phyloP scores from a whole-genome alignment of 2,888 invertebrate genomes.

The Drosophila histrio region DNA sequence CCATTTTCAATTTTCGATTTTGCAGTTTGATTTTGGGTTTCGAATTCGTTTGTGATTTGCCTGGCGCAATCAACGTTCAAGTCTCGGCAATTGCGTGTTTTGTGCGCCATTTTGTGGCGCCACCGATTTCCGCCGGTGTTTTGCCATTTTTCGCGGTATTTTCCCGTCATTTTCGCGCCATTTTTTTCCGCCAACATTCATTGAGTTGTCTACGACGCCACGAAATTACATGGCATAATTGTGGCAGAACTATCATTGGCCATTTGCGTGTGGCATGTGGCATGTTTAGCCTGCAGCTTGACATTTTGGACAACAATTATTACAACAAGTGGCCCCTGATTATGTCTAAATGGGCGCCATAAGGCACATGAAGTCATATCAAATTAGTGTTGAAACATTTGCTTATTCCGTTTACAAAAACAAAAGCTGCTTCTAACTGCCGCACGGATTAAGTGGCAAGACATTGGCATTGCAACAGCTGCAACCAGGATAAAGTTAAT shows the following conservation, averaged over 20 bases:
- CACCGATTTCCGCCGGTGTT: constrained; percentile 44
- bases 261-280: constrained; percentile 23
- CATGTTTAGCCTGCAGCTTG: constrained; percentile 21
- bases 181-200: constrained; percentile 35
- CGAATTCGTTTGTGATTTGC: constrained; percentile 13
- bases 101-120: constrained; percentile 34
- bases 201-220: constrained; percentile 17
- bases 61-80: constrained; percentile 42
- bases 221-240: constrained; percentile 73
- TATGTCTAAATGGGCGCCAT: constrained; percentile 44
- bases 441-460: constrained; percentile 40
- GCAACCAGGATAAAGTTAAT: not conserved
- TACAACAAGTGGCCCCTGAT: constrained; percentile 46
- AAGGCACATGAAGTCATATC: constrained; percentile 28
- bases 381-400: constrained; percentile 58
- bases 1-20: constrained; percentile 18
- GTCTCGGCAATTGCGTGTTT: constrained; percentile 34
- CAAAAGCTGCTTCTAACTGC: constrained; percentile 27
- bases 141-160: constrained; percentile 37
- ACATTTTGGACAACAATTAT: constrained; percentile 1
- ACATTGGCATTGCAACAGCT: not conserved
- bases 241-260: constrained; percentile 51
- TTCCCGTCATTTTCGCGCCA: constrained; percentile 55
- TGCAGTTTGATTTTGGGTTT: constrained; percentile 1
- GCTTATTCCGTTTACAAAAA: constrained; percentile 23